phyloP scores from a whole-genome alignment of 2,888 invertebrate species.

The Aspidiotus rigidus region DNA sequence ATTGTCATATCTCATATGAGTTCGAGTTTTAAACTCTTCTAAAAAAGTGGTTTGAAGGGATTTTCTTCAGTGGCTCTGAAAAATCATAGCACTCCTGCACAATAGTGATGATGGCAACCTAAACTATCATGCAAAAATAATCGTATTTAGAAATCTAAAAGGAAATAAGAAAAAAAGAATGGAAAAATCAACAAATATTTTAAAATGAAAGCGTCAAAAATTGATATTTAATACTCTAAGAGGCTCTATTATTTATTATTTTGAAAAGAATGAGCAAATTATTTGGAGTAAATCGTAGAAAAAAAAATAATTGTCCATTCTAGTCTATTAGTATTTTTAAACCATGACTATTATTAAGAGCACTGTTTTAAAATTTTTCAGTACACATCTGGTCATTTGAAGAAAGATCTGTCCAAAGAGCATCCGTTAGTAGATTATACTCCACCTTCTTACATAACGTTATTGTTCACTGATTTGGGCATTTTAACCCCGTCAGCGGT shows the following conservation, averaged over 20 bases:
- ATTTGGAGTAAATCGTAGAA: too few species aligned
- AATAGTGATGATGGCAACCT: background rate
- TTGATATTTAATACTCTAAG: too few species aligned
- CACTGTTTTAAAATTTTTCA: slow-evolving; percentile 41
- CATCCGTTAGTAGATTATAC: slow-evolving; percentile 95
- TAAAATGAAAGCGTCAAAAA: background rate
- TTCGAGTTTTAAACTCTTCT: slow-evolving; percentile 22
- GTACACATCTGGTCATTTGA: slow-evolving; percentile 49
- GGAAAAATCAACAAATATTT: slow-evolving; percentile 34
- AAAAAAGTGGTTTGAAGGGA: background rate
- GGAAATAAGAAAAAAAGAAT: too few species aligned
- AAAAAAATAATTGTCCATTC: too few species aligned
- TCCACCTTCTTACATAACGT: slow-evolving; percentile 82
- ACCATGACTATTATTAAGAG: too few species aligned
- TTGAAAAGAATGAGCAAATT: too few species aligned
- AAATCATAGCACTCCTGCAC: too few species aligned
- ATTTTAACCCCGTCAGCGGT: slow-evolving; percentile 94
- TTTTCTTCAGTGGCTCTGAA: too few species aligned
- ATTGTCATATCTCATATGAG: slow-evolving; percentile 37
- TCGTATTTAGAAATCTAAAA: too few species aligned
- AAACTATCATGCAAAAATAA: too few species aligned
- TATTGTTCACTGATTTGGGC: slow-evolving; percentile 91
- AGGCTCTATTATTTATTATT: too few species aligned
- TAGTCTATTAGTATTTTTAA: too few species aligned
- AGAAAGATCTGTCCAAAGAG: slow-evolving; percentile 49